phyloP scores from a whole-genome alignment of 2,888 invertebrate species.

The Drosophila hamatofila region DNA sequence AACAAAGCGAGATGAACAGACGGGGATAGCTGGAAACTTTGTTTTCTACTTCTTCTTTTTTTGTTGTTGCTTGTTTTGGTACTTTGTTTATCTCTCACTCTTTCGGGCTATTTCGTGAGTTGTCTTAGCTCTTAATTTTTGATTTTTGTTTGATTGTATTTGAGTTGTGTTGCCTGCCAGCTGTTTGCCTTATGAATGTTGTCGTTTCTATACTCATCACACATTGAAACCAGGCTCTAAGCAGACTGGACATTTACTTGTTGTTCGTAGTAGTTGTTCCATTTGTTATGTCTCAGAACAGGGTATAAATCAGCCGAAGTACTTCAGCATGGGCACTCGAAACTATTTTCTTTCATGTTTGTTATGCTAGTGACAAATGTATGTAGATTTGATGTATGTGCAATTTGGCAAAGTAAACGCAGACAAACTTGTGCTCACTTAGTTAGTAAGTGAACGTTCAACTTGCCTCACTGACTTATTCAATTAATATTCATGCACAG shows the following conservation, averaged over 20 bases:
- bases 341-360: conserved; percentile 10
- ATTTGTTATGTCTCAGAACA: neutral
- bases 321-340: neutral
- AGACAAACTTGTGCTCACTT: conserved; percentile 33
- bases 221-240: neutral
- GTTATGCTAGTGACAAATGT: conserved; percentile 44
- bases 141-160: conserved; percentile 74
- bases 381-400: conserved; percentile 67
- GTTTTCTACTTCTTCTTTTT: conserved; percentile 32
- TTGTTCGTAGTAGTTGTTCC: too few relatives aligned
- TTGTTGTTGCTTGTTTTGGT: conserved; percentile 13
- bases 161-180: conserved; percentile 52
- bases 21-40: conserved; percentile 49
- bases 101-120: conserved; percentile 37
- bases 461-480: conserved; percentile 46
- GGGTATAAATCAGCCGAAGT: neutral
- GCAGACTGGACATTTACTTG: neutral
- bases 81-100: conserved; percentile 54
- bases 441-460: conserved; percentile 41
- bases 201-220: neutral
- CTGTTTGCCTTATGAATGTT: conserved; percentile 46
- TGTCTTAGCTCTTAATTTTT: conserved; percentile 67
- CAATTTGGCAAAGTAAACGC: conserved; percentile 63
- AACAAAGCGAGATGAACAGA: conserved; percentile 17
- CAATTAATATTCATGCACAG: conserved; percentile 47